Evolutionary conservation across 2,888 invertebrate species (phyloP), one percentile per base, ranked within the genome.

Genomic region (Aethes cnicana): DNA sequence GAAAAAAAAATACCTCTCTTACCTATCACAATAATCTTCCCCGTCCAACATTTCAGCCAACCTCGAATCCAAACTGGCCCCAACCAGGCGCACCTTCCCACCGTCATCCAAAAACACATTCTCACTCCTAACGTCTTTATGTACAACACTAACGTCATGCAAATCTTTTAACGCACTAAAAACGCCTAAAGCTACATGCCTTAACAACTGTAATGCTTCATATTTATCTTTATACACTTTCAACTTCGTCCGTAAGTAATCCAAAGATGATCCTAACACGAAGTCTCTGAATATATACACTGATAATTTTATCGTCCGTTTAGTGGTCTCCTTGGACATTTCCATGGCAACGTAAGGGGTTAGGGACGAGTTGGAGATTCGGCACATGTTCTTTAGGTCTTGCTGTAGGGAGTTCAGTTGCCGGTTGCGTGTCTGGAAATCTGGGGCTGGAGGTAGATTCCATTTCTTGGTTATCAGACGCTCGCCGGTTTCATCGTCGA

Each of bases 131-230:
- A 98, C 82, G 77, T 96, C 94, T 67, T 94, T 94, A 74, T 98
- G 97, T 9, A 96, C 93, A 1, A 97, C 93, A 58, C 95, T 94
- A 56, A 94, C 94, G 62, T 93, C 91, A 73, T 98, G 97, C 48
- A 98, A 85, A 73, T 93, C 96, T 26, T 92, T 92, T 21, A 97
- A 80, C 8, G 95, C 96, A 44, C 92, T 91, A 2, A 97, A 85
- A 18, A 97, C 91, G 20, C 95, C 95, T 37, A 89, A 85, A 0
- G 94, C 94, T 21, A 96, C 91, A 69, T 92, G 91, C 21, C 94
- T 90, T 4, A 96, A 68, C 47, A 93, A 56, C 33, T 71, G 77
- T 14, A 87, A 62, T 6, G 72, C 70, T 54, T 84, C 86, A 25
- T 59, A 73, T 8, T 71, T 72, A 53, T 84, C 85, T 56, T 74